Conservation (phyloP, 2,113 vertebrate genomes). For the Ammodytes dubius region DNA sequence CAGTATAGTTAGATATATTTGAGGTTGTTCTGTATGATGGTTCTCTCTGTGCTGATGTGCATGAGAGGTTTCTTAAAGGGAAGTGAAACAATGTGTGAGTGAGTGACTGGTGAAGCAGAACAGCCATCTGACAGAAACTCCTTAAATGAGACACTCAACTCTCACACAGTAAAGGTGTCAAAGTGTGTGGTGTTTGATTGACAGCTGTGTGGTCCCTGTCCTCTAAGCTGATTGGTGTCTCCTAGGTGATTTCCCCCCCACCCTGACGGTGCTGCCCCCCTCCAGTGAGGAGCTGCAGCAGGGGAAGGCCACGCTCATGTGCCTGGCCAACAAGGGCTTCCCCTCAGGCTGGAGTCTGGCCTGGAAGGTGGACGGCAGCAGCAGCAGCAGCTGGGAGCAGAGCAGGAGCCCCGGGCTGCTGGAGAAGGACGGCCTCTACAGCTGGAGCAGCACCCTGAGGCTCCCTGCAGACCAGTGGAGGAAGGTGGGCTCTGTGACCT, state of each 20-base stretch:
- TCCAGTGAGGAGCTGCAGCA: constrained; percentile 25
- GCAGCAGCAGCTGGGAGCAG: constrained; percentile 22
- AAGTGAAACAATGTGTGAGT: constrained; percentile 28
- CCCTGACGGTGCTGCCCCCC: constrained; percentile 19
- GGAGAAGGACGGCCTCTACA: constrained; percentile 26
- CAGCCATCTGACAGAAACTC: constrained; percentile 9
- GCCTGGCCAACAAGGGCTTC: constrained; percentile 33
- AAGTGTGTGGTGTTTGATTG: too few species aligned
- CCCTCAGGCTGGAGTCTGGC: constrained; percentile 56
- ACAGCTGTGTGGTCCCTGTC: not conserved
- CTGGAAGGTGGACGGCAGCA: constrained; percentile 49
- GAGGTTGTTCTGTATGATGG: too few species aligned
- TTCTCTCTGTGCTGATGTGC: too few species aligned
- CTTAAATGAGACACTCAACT: too few species aligned
- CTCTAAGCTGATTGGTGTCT: not conserved
- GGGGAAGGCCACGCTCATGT: not conserved
- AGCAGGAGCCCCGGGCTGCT: constrained; percentile 23
- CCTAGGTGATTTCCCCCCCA: too few species aligned
- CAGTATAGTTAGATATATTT: too few species aligned
- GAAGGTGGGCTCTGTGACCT: constrained; percentile 37
- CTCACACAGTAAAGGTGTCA: not conserved
- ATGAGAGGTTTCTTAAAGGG: too few species aligned
- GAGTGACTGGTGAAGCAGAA: constrained; percentile 17
- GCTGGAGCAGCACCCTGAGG: constrained; percentile 56
- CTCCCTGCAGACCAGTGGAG: constrained; percentile 40